A percentile compares a stretch with the other conserved stretches of the same genome.
phyloP scores from a whole-genome alignment of 1,140 invertebrate species.

The Drosophila ficusphila region DNA sequence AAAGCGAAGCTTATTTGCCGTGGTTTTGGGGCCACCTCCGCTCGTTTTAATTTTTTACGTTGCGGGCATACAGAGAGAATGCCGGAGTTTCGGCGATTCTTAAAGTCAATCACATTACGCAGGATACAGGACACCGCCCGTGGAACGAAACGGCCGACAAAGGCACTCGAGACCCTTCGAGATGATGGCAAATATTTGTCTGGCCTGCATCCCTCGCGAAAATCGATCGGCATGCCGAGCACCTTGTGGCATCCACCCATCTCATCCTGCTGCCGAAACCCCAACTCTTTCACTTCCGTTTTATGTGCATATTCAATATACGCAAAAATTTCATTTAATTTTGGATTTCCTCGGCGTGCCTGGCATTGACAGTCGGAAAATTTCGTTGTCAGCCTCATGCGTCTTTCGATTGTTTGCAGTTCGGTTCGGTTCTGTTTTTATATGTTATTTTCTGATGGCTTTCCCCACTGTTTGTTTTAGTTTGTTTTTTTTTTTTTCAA shows the following conservation, averaged over 20 bases:
- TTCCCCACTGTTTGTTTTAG: conserved; percentile 37
- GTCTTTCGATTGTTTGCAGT: conserved; percentile 65
- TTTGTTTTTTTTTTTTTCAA: conserved; percentile 7
- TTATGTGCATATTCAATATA: conserved; percentile 70
- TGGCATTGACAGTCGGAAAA: conserved; percentile 71
- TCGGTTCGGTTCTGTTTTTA: conserved; percentile 35
- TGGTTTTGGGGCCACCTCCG: conserved; percentile 21
- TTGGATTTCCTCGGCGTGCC: conserved; percentile 35
- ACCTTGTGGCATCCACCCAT: conserved; percentile 50
- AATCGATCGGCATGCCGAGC: conserved; percentile 43
- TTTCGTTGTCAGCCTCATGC: conserved; percentile 67
- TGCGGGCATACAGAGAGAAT: conserved; percentile 47
- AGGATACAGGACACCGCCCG: conserved; percentile 27
- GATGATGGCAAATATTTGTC: conserved; percentile 45
- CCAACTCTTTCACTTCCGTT: conserved; percentile 31
- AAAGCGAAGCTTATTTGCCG: conserved; percentile 63
- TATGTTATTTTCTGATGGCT: conserved; percentile 36
- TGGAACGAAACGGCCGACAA: conserved; percentile 43
- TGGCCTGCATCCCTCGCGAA: conserved; percentile 32
- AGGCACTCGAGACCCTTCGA: conserved; percentile 41
- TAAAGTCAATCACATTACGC: conserved; percentile 69
- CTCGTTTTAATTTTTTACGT: conserved; percentile 75
- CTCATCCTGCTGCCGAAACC: too few species aligned
- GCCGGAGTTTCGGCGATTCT: conserved; percentile 38
- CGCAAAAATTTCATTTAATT: conserved; percentile 44